Percentiles rank a stretch among this genome's conserved stretches.
phyloP scores from a whole-genome alignment of 2,113 vertebrate genomes.

The Dascyllus trimaculatus region DNA sequence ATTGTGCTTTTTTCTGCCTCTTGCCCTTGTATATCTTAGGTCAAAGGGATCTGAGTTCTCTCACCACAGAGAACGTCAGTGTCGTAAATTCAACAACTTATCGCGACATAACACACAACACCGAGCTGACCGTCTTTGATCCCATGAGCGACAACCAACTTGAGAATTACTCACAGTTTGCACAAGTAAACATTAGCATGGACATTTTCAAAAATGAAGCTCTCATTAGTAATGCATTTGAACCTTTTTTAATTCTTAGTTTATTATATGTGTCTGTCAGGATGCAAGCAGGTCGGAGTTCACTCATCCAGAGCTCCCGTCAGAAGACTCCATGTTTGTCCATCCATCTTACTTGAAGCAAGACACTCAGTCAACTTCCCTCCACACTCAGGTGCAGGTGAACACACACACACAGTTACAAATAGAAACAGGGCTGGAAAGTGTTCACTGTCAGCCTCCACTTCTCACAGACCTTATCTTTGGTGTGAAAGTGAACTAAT shows the following conservation, averaged over 20 bases:
- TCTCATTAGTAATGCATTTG: background rate
- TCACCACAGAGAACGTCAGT: slow-evolving; percentile 35
- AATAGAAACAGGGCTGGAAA: background rate
- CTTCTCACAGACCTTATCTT: slow-evolving; percentile 3
- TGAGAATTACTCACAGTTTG: slow-evolving; percentile 5
- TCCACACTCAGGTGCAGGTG: slow-evolving; percentile 64
- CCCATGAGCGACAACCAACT: background rate
- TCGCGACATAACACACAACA: slow-evolving; percentile 22
- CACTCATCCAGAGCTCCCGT: slow-evolving; percentile 68
- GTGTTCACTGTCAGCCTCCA: background rate
- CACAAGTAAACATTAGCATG: slow-evolving; percentile 48
- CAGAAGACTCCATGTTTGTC: slow-evolving; percentile 80
- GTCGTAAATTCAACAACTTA: slow-evolving; percentile 42
- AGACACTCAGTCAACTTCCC: slow-evolving; percentile 51
- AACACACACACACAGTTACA: slow-evolving; percentile 18
- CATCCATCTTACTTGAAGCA: slow-evolving; percentile 57
- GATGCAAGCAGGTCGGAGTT: slow-evolving; percentile 51
- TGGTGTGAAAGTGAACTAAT: slow-evolving; percentile 24
- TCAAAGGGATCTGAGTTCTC: slow-evolving; percentile 28
- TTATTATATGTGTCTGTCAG: slow-evolving; percentile 49
- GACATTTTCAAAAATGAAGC: fast-evolving
- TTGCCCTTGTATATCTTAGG: slow-evolving; percentile 21
- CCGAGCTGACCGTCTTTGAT: background rate
- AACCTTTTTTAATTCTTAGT: background rate
- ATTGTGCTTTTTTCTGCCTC: background rate